phyloP scores from a whole-genome alignment of 37 sponge, comb jelly and placozoan species.

The Chondrilla cf. caribensis region DNA sequence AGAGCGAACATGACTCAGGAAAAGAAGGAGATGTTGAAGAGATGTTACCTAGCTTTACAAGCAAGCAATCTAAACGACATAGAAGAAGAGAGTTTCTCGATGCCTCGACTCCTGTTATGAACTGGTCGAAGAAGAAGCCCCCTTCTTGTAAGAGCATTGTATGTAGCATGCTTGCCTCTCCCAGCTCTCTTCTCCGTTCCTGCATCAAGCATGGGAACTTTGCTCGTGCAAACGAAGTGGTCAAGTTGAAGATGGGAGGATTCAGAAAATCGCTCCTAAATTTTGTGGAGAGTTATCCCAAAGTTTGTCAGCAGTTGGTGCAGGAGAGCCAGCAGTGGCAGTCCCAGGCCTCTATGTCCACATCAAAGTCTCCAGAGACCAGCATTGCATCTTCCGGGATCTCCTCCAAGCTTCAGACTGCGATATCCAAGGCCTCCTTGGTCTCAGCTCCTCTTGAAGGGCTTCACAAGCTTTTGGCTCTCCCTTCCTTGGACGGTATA shows the following conservation, averaged over 20 bases:
- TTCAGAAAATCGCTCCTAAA: slow-evolving; percentile 59
- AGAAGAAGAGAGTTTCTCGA: slow-evolving; percentile 28
- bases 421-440: slow-evolving; percentile 47
- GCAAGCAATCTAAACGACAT: not conserved
- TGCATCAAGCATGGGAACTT: slow-evolving; percentile 78
- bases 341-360: not conserved
- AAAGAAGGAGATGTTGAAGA: slow-evolving; percentile 46
- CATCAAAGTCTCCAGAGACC: not conserved
- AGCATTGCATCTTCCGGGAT: not conserved
- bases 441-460: slow-evolving; percentile 45
- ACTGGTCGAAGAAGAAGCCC: not conserved
- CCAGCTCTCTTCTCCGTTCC: slow-evolving; percentile 67
- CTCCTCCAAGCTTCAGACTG: slow-evolving; percentile 44
- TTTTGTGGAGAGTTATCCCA: slow-evolving; percentile 66
- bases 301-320: slow-evolving; percentile 42
- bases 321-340: not conserved
- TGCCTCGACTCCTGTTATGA: not conserved
- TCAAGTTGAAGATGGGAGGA: slow-evolving; percentile 72
- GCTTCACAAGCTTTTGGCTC: slow-evolving; percentile 55
- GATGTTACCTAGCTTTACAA: too few species aligned
- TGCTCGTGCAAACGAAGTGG: slow-evolving; percentile 72
- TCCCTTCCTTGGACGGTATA: slow-evolving; percentile 41
- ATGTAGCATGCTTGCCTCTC: slow-evolving; percentile 79
- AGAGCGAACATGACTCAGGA: slow-evolving; percentile 31
- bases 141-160: not conserved